Conservation (phyloP, 2,888 invertebrate species). For the Dryobotodes eremita region DNA sequence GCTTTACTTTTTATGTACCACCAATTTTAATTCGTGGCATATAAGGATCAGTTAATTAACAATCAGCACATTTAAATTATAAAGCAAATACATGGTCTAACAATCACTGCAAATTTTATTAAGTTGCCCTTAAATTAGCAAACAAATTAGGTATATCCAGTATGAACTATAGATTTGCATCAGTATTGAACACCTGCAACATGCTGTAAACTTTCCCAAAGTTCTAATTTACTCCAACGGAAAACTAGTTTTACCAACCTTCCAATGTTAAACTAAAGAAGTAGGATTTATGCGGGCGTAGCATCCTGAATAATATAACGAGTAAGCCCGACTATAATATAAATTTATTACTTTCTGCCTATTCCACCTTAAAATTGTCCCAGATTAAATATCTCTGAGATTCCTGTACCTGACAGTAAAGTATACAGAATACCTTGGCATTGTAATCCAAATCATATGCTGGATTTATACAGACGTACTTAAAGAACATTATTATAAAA, state of each 20-base stretch:
- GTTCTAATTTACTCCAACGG: slow-evolving; percentile 12
- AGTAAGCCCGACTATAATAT: slow-evolving; percentile 47
- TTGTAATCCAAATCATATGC: slow-evolving; percentile 15
- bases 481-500: neutral
- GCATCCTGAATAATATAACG: slow-evolving; percentile 58
- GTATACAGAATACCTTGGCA: neutral
- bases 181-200: neutral
- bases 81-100: neutral
- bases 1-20: neutral
- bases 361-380: slow-evolving; percentile 38
- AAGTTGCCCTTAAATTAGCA: neutral
- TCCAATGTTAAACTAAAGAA: slow-evolving; percentile 49
- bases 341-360: slow-evolving; percentile 47
- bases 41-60: neutral
- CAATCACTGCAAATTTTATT: slow-evolving; percentile 3
- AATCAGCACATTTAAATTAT: neutral
- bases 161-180: neutral
- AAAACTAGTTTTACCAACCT: slow-evolving; percentile 41
- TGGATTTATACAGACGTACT: neutral
- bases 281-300: slow-evolving; percentile 52
- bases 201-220: slow-evolving; percentile 16
- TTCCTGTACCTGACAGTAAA: slow-evolving; percentile 34
- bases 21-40: neutral
- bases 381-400: slow-evolving; percentile 41
- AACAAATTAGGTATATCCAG: neutral